phyloP scores from a whole-genome alignment of 2,888 invertebrate species.

The Odontomyia ornata region DNA sequence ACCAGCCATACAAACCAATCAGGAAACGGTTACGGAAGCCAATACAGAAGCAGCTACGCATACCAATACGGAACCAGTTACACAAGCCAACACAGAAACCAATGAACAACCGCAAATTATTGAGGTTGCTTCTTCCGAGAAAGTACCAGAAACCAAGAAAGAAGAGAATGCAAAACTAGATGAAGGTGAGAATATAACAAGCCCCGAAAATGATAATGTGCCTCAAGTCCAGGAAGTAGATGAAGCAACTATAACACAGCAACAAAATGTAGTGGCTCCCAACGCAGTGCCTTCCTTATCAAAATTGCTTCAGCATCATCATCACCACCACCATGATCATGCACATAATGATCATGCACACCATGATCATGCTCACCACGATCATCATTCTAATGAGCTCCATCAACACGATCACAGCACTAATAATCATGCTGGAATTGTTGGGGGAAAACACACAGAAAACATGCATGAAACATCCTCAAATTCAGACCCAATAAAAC shows the following conservation, averaged over 20 bases:
- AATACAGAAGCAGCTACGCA: background rate
- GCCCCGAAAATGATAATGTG: too few species aligned
- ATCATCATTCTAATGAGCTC: background rate
- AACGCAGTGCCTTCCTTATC: constrained; percentile 4
- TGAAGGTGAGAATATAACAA: constrained; percentile 51
- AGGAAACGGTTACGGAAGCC: background rate
- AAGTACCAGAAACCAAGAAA: constrained; percentile 20
- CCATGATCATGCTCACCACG: background rate
- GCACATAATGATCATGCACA: background rate
- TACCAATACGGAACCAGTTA: background rate
- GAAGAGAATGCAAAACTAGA: constrained; percentile 56
- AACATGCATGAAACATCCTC: too few species aligned
- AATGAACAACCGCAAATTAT: background rate
- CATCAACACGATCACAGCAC: background rate
- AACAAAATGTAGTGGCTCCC: background rate
- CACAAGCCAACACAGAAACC: background rate
- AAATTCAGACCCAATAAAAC: too few species aligned
- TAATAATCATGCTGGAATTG: too few species aligned
- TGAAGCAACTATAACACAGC: background rate
- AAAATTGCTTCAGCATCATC: background rate
- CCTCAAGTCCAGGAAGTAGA: too few species aligned
- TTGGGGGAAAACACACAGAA: too few species aligned
- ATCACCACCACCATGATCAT: constrained; percentile 23
- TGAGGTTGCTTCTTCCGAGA: background rate
- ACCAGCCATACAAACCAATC: too few species aligned